Evolutionary conservation across 1,140 invertebrate species (phyloP).

Genomic region (Penaeus vannamei): DNA sequence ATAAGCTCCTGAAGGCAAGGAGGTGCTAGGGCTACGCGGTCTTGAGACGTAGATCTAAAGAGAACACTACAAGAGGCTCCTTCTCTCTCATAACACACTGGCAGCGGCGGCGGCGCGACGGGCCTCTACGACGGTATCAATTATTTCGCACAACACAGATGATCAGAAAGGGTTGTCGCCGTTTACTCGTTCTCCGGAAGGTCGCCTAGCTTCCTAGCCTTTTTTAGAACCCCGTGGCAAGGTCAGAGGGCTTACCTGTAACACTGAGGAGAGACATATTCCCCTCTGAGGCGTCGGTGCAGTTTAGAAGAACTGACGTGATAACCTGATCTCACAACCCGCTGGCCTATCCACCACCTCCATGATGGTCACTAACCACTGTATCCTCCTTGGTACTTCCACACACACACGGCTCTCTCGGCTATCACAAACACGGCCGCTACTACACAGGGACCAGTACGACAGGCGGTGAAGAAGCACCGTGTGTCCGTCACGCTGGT

Average conservation of each 20-base stretch:
- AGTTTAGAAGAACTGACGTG: conserved; percentile 52
- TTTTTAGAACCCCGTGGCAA: not conserved
- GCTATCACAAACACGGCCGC: conserved; percentile 24
- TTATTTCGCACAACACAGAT: too few species aligned
- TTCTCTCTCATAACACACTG: too few species aligned
- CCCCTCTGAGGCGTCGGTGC: conserved; percentile 19
- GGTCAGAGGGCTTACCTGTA: conserved; percentile 43
- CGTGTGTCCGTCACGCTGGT: conserved; percentile 62
- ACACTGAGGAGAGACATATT: conserved; percentile 65
- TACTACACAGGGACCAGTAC: conserved; percentile 45
- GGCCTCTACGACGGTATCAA: too few species aligned
- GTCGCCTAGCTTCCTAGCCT: not conserved
- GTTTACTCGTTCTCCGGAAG: not conserved
- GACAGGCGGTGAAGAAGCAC: conserved; percentile 46
- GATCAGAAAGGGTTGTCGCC: too few species aligned
- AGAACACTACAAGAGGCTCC: too few species aligned
- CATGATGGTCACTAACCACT: conserved; percentile 39
- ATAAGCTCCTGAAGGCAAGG: too few species aligned
- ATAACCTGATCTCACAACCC: conserved; percentile 35
- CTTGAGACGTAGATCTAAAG: too few species aligned
- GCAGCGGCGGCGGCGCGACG: too few species aligned
- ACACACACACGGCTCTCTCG: conserved; percentile 32
- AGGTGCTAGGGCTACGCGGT: too few species aligned
- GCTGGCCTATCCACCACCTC: conserved; percentile 39
- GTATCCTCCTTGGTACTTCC: conserved; percentile 27